Base-by-base conservation (phyloP, 2,113 vertebrate species). In the Fulica atra region DNA sequence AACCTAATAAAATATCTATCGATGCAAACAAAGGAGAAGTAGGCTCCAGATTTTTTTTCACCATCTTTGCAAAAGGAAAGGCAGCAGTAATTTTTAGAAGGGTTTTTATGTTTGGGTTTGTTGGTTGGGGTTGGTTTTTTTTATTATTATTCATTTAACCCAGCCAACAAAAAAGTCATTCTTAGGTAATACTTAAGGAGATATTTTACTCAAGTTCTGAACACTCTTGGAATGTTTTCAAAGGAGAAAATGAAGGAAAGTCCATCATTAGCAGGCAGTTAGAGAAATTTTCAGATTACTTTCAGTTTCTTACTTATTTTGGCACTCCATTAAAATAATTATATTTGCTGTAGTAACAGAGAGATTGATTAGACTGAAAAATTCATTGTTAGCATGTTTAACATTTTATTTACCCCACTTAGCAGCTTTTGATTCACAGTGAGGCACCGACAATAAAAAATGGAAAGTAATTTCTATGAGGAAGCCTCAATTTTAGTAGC, bases 291-390 rank as follows among this genome's bases (percentile, higher is more conserved):
- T 93, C 86, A 97, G 96, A 98, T 97, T 96, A 95, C 96, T 97
- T 97, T 97, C 96, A 94, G 96, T 97, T 97, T 97, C 95, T 97
- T 97, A 96, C 97, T 98, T 97, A 95, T 97, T 97, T 97, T 95
- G 85, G 70, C 35, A 91, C 81, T 94, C 88, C 92, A 93, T 97
- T 97, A 97, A 96, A 69, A 93, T 95, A 95, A 97, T 95, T 96
- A 76, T 86, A 68, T 84, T 92, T 95, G 72, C 89, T 89, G 60
- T 68, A 51, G 60, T 83, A 94, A 90, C 87, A 88, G 91, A 71
- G 91, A 97, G 96, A 97, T 97, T 97, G 97, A 98, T 97, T 97
- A 96, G 96, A 96, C 91, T 76, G 91, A 88, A 96, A 65, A 95
- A 68, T 68, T 96, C 40, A 89, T 78, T 96, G 95, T 94, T 95